A percentile compares a stretch with the other conserved stretches of the same genome.
phyloP scores from a whole-genome alignment of 2,113 vertebrate genomes.

The Mixornis gularis region DNA sequence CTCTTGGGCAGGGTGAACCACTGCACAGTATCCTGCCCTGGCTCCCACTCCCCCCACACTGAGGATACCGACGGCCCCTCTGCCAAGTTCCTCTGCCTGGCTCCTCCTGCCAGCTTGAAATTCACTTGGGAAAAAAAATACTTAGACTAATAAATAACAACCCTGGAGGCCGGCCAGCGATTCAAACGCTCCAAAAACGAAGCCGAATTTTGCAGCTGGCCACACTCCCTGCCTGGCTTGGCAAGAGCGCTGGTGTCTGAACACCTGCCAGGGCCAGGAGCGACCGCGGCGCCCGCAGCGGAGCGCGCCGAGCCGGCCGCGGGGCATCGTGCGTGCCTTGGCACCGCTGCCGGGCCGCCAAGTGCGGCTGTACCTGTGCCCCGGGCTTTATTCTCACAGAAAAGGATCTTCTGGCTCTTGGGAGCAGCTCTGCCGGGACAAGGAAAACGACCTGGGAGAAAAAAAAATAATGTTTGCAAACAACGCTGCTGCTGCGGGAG shows the following conservation, averaged over 20 bases:
- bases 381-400: not conserved
- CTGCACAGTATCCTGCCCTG: not conserved
- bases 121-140: constrained; percentile 41
- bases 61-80: not conserved
- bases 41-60: accelerated
- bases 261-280: constrained; percentile 28
- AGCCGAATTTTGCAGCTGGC: constrained; percentile 51
- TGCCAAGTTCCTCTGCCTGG: not conserved
- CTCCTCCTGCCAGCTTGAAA: constrained; percentile 3
- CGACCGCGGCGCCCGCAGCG: not conserved
- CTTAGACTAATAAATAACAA: constrained; percentile 36
- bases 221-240: constrained; percentile 19
- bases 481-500: not conserved
- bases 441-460: not conserved
- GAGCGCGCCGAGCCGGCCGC: not conserved
- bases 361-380: not conserved
- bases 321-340: not conserved
- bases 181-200: constrained; percentile 32
- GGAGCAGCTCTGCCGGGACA: not conserved
- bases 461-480: constrained; percentile 19
- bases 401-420: not conserved
- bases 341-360: not conserved
- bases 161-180: constrained; percentile 7
- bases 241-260: not conserved
- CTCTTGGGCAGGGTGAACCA: not conserved